Evolutionary conservation across 2,113 vertebrate species (phyloP), one percentile per base, ranked within the genome.

Genomic region (Sclerurus mexicanus): DNA sequence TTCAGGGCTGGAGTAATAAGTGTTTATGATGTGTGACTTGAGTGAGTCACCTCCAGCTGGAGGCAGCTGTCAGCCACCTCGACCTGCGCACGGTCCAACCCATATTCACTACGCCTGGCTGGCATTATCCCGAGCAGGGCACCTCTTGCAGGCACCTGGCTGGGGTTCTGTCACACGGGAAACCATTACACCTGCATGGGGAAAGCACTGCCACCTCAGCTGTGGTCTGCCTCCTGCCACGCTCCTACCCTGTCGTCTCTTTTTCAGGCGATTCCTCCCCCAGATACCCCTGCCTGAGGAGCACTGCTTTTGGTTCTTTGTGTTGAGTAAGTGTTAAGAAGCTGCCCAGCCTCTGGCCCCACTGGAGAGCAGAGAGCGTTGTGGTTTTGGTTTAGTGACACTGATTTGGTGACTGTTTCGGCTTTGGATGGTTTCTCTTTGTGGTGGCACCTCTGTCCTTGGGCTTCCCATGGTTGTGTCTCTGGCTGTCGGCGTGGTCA

Each of bases 271-370:
- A 18, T 66, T 77, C 39, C 11, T 77, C 33, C 42, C 67, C 33
- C 13, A 7, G 5, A 17, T 0, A 4, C 27, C 50, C 2, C 53
- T 40, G 33, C 3, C 6, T 12, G 72, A 8, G 1, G 0, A 6
- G 11, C 4, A 1, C 17, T 4, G 49, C 25, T 8, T 30, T 23
- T 37, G n/a, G 63, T 10, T 60, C 27, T 21, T 50, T 12, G 24
- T 18, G n/a, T 20, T 7, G 35, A 52, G 27, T 6, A 9, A 60
- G 60, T 3, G 2, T 18, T 18, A 24, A 10, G 5, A 3, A 40
- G 72, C 46, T 1, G 9, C 23, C 18, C 2, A 14, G 11, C 31
- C 30, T 20, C 55, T 27, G 68, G 62, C 62, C 39, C 18, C 6
- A 1, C 14, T 0, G 2, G 47, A 1, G 47, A n/a, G 59, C 22